A percentile compares a stretch with the other conserved stretches of the same genome.
Evolutionary conservation across 2,888 invertebrate genomes (phyloP).

Genomic region (Coremacera marginata): DNA sequence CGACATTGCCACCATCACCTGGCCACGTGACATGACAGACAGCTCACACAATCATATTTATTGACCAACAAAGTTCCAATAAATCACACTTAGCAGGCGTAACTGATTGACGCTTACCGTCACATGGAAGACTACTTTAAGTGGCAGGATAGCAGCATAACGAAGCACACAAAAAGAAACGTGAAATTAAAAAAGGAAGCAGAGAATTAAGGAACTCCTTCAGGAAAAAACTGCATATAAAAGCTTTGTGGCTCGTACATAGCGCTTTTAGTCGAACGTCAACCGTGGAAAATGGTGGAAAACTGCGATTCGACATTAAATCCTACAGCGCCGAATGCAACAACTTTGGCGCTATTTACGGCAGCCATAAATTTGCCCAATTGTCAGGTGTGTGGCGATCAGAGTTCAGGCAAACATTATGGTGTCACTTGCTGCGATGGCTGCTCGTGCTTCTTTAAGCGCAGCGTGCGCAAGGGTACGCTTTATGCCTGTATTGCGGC

Average conservation of each 20-base stretch:
- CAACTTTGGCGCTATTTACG: background rate
- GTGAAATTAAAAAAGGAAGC: background rate
- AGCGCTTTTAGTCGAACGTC: constrained; percentile 35
- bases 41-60: constrained; percentile 24
- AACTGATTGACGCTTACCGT: constrained; percentile 21
- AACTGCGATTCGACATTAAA: constrained; percentile 22
- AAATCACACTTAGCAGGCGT: constrained; percentile 5
- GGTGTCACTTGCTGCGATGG: constrained; percentile 89
- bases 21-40: constrained; percentile 28
- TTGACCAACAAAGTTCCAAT: constrained; percentile 26
- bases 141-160: constrained; percentile 35
- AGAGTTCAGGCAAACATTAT: constrained; percentile 87
- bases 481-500: constrained; percentile 84
- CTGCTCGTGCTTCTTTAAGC: constrained; percentile 90
- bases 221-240: constrained; percentile 29
- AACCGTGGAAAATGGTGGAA: constrained; percentile 30
- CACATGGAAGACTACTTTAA: constrained; percentile 17
- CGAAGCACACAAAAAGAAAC: constrained; percentile 5
- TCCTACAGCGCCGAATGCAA: constrained; percentile 29
- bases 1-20: background rate
- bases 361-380: constrained; percentile 26
- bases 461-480: constrained; percentile 81
- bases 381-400: constrained; percentile 86
- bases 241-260: constrained; percentile 37
- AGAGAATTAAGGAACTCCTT: background rate